Evolutionary conservation across 2,888 invertebrate species (phyloP), one percentile per base, ranked within the genome.

Genomic region (Aporophyla lueneburgensis): DNA sequence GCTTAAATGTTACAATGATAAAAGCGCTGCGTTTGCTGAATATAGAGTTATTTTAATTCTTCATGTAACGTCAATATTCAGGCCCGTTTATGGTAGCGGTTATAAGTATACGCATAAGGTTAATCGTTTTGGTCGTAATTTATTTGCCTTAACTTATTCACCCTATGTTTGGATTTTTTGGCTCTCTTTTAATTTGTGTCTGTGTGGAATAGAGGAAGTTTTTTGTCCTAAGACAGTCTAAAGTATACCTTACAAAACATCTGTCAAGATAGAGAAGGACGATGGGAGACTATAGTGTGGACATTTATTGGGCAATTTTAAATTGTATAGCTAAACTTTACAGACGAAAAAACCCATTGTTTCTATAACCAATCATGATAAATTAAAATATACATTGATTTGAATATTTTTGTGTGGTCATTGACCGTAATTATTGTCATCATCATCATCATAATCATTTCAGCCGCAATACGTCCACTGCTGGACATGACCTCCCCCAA

Each of bases 1-100:
- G 78, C 46, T 68, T 80, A 78, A 86, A 86, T 82, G 74, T 87
- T 74, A 77, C 69, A 81, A 77, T 88, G 88, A 89, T 89, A 86
- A 86, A 86, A 88, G 69, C 53, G 67, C 78, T 74, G 74, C 84
- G 82, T 71, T 68, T 73, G 59, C 71, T 68, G 85, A 89, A 86
- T 86, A 81, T 71, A 76, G 77, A 82, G 78, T 71, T 85, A 83
- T 84, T 87, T 85, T 87, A 87, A 85, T 85, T 83, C 65, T 75
- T 59, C 43, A 59, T 75, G 78, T 76, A 71, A 69, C 51, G 62
- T 51, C 63, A 43, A 77, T 80, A 71, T 58, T 75, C 27, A 16
- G 65, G 68, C 59, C 27, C 10, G n/a, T 12, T 63, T 78, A 73
- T 69, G 69, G 65, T 53, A 69, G 40, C 21, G 40, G 19, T 68